A percentile compares a stretch with the other conserved stretches of the same genome.
Conservation (phyloP, 1,140 invertebrate species). For the Pinna nobilis region DNA sequence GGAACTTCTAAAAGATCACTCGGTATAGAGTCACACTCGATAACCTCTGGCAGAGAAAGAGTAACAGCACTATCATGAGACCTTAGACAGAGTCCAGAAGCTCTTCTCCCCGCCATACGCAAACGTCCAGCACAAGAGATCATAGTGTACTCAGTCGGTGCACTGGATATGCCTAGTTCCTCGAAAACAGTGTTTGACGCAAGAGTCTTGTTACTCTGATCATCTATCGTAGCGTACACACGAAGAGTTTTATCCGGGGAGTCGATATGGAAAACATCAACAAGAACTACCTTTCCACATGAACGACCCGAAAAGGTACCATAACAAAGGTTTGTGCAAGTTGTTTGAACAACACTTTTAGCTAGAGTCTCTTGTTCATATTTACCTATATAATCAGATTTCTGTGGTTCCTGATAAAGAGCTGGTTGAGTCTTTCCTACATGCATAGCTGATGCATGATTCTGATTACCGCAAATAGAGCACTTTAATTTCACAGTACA, state of each 20-base stretch:
- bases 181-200: slow-evolving; percentile 19
- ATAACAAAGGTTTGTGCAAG: slow-evolving; percentile 16
- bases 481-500: slow-evolving; percentile 13
- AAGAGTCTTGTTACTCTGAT: slow-evolving; percentile 33
- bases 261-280: slow-evolving; percentile 2
- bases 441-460: slow-evolving; percentile 18
- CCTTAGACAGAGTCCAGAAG: not conserved
- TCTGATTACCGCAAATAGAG: not conserved
- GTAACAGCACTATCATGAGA: not conserved
- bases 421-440: not conserved
- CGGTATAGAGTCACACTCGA: slow-evolving; percentile 44
- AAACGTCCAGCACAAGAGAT: slow-evolving; percentile 13
- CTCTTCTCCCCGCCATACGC: not conserved
- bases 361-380: not conserved
- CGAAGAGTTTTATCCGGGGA: not conserved
- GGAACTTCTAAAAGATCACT: slow-evolving; percentile 20
- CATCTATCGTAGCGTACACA: slow-evolving; percentile 25
- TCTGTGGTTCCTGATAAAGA: not conserved
- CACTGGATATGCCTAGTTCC: not conserved
- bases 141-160: not conserved
- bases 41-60: slow-evolving; percentile 11
- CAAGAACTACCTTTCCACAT: slow-evolving; percentile 32
- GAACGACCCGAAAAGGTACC: not conserved
- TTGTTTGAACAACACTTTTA: not conserved
- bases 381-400: not conserved